Conservation (phyloP, 1,140 invertebrate genomes). For the Drosophila biarmipes region DNA sequence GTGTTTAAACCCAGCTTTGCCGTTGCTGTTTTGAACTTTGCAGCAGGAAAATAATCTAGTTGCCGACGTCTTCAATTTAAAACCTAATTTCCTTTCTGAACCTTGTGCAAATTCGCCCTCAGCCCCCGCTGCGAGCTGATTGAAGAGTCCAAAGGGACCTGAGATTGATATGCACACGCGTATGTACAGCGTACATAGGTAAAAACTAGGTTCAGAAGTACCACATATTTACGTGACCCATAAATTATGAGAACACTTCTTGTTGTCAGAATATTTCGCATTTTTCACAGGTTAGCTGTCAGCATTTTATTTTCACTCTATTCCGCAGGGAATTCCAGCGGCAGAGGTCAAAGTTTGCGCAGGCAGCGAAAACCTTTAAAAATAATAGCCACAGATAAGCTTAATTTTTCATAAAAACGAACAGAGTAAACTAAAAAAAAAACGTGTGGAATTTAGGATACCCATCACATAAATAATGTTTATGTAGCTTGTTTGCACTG, state of each 20-base stretch:
- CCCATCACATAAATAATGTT: not conserved
- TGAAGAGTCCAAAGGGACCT: constrained; percentile 36
- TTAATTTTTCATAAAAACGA: constrained; percentile 33
- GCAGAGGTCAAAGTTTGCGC: constrained; percentile 36
- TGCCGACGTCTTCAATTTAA: constrained; percentile 3
- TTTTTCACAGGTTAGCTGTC: constrained; percentile 51
- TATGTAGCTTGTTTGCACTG: not conserved
- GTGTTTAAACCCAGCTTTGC: not conserved
- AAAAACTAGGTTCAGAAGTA: constrained; percentile 26
- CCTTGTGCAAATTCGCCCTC: constrained; percentile 9
- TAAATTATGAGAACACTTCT: constrained; percentile 71
- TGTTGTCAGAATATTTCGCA: constrained; percentile 52
- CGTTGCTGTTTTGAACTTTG: constrained; percentile 4
- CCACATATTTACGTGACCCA: constrained; percentile 58
- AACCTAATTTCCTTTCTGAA: constrained; percentile 29
- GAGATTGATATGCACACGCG: constrained; percentile 25
- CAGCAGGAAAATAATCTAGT: constrained; percentile 14
- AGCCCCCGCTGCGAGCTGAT: constrained; percentile 7
- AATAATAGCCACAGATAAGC: constrained; percentile 28
- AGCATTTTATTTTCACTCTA: constrained; percentile 29
- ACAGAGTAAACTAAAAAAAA: not conserved
- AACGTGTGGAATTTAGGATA: not conserved
- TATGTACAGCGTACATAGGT: constrained; percentile 5
- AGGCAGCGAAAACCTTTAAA: constrained; percentile 21
- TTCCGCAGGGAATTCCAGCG: constrained; percentile 20